phyloP scores from a whole-genome alignment of 2,888 invertebrate species.

The Eucriotettix oculatus region DNA sequence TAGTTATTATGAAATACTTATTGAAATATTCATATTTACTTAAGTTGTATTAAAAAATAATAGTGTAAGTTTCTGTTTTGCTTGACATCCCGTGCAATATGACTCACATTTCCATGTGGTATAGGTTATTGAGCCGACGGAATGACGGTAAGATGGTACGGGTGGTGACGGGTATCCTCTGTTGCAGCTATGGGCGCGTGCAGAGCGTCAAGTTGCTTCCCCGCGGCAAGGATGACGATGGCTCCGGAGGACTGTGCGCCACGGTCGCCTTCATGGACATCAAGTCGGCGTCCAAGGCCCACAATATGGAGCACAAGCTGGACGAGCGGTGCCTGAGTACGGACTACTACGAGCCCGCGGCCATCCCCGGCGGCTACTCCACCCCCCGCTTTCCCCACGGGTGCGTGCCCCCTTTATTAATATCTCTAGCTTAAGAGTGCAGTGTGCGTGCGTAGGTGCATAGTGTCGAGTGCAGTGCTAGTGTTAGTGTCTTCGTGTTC shows the following conservation, averaged over 20 bases:
- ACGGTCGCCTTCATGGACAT: slow-evolving; percentile 94
- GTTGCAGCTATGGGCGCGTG: slow-evolving; percentile 87
- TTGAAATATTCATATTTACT: too few relatives aligned
- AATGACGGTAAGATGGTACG: background rate
- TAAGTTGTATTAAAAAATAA: too few relatives aligned
- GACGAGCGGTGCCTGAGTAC: slow-evolving; percentile 76
- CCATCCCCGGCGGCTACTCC: slow-evolving; percentile 33
- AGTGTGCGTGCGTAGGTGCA: background rate
- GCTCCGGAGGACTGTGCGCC: slow-evolving; percentile 57
- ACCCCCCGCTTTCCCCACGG: slow-evolving; percentile 39
- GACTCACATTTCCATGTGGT: too few relatives aligned
- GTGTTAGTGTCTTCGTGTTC: background rate
- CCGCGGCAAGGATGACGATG: slow-evolving; percentile 31
- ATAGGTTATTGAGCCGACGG: too few relatives aligned
- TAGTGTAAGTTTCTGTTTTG: too few relatives aligned
- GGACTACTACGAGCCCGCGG: slow-evolving; percentile 79
- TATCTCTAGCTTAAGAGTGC: too few relatives aligned
- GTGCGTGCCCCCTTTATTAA: slow-evolving; percentile 23
- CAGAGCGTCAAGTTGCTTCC: slow-evolving; percentile 89
- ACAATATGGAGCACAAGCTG: slow-evolving; percentile 75
- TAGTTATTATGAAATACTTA: too few relatives aligned
- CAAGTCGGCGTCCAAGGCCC: slow-evolving; percentile 87
- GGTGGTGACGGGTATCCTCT: background rate
- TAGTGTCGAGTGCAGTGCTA: background rate
- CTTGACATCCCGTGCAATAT: too few relatives aligned